Evolutionary conservation across 2,797 vertebrate species (phyloP), one percentile per base, ranked within the genome.

Genomic region (Octomys mimax): DNA sequence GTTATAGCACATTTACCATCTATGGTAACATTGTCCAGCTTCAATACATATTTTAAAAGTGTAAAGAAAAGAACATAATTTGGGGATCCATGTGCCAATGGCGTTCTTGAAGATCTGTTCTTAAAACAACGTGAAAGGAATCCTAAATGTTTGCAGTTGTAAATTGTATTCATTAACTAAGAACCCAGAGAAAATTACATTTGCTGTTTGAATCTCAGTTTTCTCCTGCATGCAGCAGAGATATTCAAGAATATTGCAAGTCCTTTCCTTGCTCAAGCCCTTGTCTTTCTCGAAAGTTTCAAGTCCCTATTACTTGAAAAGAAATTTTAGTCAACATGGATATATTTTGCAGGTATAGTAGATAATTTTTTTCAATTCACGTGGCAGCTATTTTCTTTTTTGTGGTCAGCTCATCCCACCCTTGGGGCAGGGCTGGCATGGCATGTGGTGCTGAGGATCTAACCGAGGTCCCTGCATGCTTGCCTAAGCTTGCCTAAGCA

Each of bases 11-110:
- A 87, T 16, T 79, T 92, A 87, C 81, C 28, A 71, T 77, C 62
- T 84, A 75, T 61, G 71, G 79, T 93, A 87, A 92, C 85, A 59
- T 95, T 96, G 61, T 86, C 92, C 61, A 91, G 95, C 36, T 80
- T 91, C 42, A 96, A 77, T 36, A 79, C 39, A 80, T 52, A 85
- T 64, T 95, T 42, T 92, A 75, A 85, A 92, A 91, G 16, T 77
- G 12, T 82, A 84, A 94, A 59, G 21, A 59, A 61, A 92, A 94
- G 3, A 92, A 90, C 7, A 80, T 66, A 89, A 13, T 91, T 77
- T 95, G 33, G 16, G 66, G 66, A 68, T n/a, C 2, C 13, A 18
- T n/a, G 33, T 57, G 36, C 70, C 31, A 66, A 16, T n/a, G 33
- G n/a, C 57, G 9, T 10, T 75, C 62, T n/a, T 86, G 28, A 33